Evolutionary conservation across 2,797 vertebrate genomes (phyloP).

Genomic region (Anableps anableps): DNA sequence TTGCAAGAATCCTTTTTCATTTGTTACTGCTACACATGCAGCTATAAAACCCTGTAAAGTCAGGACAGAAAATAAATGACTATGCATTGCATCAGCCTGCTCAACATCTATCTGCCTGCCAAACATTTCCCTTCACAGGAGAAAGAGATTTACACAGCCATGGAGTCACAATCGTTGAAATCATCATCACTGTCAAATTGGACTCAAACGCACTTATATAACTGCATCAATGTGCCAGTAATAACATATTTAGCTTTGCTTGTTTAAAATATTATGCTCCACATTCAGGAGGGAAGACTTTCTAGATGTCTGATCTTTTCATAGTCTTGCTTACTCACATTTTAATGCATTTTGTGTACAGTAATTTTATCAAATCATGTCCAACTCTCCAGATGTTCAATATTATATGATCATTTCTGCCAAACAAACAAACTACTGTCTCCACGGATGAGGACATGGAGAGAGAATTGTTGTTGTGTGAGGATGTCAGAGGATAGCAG

Average conservation of each 20-base stretch:
- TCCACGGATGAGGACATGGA: slow-evolving; percentile 26
- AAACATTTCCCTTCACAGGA: neutral
- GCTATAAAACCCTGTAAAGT: neutral
- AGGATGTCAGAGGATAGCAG: slow-evolving; percentile 17
- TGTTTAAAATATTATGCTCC: neutral
- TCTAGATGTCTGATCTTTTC: neutral
- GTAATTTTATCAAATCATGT: slow-evolving; percentile 6
- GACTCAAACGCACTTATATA: neutral
- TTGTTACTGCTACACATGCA: neutral
- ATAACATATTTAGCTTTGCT: neutral
- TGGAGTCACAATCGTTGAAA: neutral
- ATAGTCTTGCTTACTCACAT: neutral
- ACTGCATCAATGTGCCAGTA: neutral
- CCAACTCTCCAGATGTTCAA: slow-evolving; percentile 37
- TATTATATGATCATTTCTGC: slow-evolving; percentile 39
- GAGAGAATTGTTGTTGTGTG: slow-evolving; percentile 24
- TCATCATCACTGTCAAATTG: neutral
- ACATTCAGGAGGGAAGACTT: neutral
- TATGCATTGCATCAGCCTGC: neutral
- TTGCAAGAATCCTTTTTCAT: neutral
- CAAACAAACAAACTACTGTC: slow-evolving; percentile 24
- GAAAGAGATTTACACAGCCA: neutral
- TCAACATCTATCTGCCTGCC: neutral
- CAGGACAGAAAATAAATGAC: slow-evolving; percentile 1
- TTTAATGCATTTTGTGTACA: slow-evolving; percentile 11